A percentile compares a stretch with the other conserved stretches of the same genome.
These are phyloP conservation scores for Orchesella flavescens DNA, from an alignment of 2,888 invertebrate genomes.

Conservation along the genomic window DNA sequence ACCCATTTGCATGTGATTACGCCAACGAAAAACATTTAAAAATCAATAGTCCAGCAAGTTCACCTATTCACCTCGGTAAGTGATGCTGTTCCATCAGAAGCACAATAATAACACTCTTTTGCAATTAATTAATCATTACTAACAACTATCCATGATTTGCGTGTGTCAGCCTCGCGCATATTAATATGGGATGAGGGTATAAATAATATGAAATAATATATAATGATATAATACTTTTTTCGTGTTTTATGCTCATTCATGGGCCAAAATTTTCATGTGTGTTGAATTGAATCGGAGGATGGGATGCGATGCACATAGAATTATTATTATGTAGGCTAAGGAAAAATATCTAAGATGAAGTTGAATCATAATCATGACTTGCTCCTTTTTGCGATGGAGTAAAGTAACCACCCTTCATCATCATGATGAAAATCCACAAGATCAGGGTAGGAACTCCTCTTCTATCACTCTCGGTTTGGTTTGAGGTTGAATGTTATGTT, in stretches of 20 bases:
- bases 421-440: conserved; percentile 13
- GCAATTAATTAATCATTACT: conserved; percentile 56
- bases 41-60: too few relatives aligned
- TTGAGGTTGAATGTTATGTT: neutral
- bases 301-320: neutral
- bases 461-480: neutral
- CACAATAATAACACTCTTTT: conserved; percentile 1
- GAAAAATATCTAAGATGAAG: conserved; percentile 12
- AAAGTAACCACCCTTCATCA: conserved; percentile 45
- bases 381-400: conserved; percentile 12
- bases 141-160: conserved; percentile 41
- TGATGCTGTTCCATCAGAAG: neutral
- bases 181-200: conserved; percentile 9
- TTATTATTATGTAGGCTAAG: conserved; percentile 14
- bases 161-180: conserved; percentile 39
- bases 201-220: too few relatives aligned
- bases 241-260: conserved; percentile 41
- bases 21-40: too few relatives aligned
- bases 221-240: conserved; percentile 46
- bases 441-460: conserved; percentile 7
- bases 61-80: too few relatives aligned
- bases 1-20: too few relatives aligned
- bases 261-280: too few relatives aligned
- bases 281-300: conserved; percentile 30
- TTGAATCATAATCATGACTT: conserved; percentile 55